phyloP scores from a whole-genome alignment of 2,888 invertebrate species.

The Hesperia comma region DNA sequence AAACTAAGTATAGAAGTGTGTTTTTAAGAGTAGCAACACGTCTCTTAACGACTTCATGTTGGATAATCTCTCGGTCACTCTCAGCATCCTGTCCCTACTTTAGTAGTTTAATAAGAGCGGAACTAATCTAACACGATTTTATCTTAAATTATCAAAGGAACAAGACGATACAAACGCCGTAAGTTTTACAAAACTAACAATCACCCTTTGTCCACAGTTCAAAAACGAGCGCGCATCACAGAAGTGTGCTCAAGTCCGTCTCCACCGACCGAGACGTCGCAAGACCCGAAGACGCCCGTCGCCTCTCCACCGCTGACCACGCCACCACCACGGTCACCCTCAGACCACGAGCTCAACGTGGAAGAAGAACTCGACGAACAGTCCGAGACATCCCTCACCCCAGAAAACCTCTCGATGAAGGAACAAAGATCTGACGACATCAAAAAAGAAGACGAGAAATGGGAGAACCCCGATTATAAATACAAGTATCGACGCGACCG shows the following conservation, averaged over 20 bases:
- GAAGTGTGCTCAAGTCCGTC: constrained; percentile 76
- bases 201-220: constrained; percentile 67
- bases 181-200: no score
- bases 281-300: constrained; percentile 66
- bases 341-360: constrained; percentile 81
- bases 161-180: no score
- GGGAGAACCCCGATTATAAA: constrained; percentile 72
- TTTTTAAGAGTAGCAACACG: no score
- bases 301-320: constrained; percentile 65
- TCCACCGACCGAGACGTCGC: constrained; percentile 60
- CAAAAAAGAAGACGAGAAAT: constrained; percentile 79
- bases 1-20: no score
- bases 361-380: constrained; percentile 83
- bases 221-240: constrained; percentile 78
- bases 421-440: constrained; percentile 82
- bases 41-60: no score
- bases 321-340: constrained; percentile 75
- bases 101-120: no score
- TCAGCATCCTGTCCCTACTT: no score
- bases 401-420: constrained; percentile 92
- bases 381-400: constrained; percentile 85
- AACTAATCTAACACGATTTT: no score
- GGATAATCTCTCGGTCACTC: no score
- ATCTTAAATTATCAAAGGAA: no score
- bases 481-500: constrained; percentile 73